Base-by-base conservation (phyloP, 2,113 vertebrate genomes). In the Echinops telfairi region DNA sequence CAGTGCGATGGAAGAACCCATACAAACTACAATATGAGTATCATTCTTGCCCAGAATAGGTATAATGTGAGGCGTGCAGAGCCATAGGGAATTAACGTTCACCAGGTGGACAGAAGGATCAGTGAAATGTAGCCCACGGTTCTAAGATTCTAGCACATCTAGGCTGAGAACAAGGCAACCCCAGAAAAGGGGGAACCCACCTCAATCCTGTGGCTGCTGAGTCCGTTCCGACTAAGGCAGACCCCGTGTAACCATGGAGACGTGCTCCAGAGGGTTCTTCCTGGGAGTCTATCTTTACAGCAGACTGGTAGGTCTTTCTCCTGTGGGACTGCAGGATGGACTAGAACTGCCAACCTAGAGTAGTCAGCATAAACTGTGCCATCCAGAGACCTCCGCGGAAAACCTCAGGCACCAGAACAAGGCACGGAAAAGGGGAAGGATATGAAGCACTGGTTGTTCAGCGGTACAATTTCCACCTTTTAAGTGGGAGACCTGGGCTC, bases 361-460 rank as follows among this genome's bases (percentile, higher is more conserved):
- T 60, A 60, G 14, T 60, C 15, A 60, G 19, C 58, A 60, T 60
- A 60, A 16, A 60, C 58, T 5, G 43, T 12, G 27, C 29, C 64
- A 25, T 68, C 29, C 62, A 75, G n/a, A n/a, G n/a, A n/a, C n/a
- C n/a, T n/a, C n/a, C n/a, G n/a, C 43, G 57, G 75, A 89, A 95
- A 84, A 33, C 62, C 33, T 77, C 83, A 15, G 47, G 14, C 36
- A 68, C 31, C 14, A 29, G 77, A n/a, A 73, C 1, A 89, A 53
- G 57, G 23, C 83, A 53, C 76, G 15, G 73, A 33, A 62, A 88
- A 31, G 10, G 27, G 6, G 5, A 47, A 47, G 64, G 47, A 36
- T 53, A 71, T n/a, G 38, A 88, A 88, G 40, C 0, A 60, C 29
- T 64, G 29, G 9, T 23, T 20, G 27, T 14, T 68, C 27, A 29